Evolutionary conservation across 2,888 invertebrate genomes (phyloP).

Genomic region (Ectropis crepuscularia): DNA sequence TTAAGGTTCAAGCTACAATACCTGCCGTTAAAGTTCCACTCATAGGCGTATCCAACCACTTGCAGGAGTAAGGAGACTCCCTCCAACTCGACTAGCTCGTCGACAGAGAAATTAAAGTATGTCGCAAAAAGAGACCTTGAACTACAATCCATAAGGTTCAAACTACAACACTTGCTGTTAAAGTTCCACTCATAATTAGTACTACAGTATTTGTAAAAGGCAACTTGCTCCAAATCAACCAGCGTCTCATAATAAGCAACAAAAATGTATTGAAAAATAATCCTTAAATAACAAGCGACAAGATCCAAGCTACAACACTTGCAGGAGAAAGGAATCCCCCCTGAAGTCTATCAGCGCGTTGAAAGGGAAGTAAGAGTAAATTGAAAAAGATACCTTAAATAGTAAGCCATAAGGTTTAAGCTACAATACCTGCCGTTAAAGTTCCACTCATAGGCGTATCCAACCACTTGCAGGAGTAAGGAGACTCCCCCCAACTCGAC

Average conservation of each 20-base stretch:
- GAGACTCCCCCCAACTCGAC: conserved; percentile 92
- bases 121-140: too few species aligned
- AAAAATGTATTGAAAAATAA: too few species aligned
- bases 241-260: too few species aligned
- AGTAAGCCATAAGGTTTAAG: conserved; percentile 13
- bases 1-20: conserved; percentile 47
- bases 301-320: too few species aligned
- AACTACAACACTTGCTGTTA: too few species aligned
- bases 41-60: conserved; percentile 94
- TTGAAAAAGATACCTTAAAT: background rate
- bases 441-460: conserved; percentile 96
- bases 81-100: conserved; percentile 93
- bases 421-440: conserved; percentile 89
- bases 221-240: too few species aligned
- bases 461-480: conserved; percentile 93
- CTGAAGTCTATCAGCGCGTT: too few species aligned
- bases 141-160: too few species aligned
- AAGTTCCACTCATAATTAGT: too few species aligned
- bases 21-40: conserved; percentile 96
- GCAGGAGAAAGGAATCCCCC: too few species aligned
- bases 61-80: conserved; percentile 92
- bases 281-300: background rate
- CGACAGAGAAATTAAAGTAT: conserved; percentile 89
- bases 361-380: too few species aligned
- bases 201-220: too few species aligned